Evolutionary conservation across 1,140 invertebrate genomes (phyloP).

Genomic region (Temnothorax curvispinosus): DNA sequence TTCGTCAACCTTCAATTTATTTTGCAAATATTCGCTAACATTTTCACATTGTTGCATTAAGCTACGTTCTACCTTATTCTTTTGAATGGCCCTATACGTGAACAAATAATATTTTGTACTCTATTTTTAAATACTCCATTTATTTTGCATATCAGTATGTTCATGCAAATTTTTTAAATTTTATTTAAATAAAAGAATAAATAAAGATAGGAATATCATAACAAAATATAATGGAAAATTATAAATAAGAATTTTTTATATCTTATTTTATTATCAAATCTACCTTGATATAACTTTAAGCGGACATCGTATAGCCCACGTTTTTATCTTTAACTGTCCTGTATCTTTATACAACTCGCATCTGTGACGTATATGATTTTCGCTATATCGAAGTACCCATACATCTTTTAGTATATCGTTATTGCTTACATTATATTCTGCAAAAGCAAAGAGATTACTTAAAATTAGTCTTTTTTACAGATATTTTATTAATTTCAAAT

Average conservation of each 20-base stretch:
- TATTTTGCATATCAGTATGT: not conserved
- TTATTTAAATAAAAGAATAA: not conserved
- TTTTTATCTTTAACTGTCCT: constrained; percentile 7
- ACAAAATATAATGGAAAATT: not conserved
- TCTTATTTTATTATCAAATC: not conserved
- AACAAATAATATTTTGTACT: not conserved
- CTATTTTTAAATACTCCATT: not conserved
- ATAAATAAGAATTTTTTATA: not conserved
- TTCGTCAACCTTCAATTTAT: constrained; percentile 23
- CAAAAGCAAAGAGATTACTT: not conserved
- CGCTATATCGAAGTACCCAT: constrained; percentile 39
- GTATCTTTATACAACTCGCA: constrained; percentile 42
- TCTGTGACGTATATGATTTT: constrained; percentile 47
- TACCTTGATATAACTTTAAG: constrained; percentile 30
- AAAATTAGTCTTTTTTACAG: not conserved
- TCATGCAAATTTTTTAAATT: not conserved
- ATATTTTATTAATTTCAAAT: not conserved
- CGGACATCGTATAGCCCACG: constrained; percentile 44
- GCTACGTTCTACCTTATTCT: not conserved
- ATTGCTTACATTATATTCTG: constrained; percentile 33
- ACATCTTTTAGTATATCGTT: constrained; percentile 21
- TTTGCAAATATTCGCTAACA: constrained; percentile 24
- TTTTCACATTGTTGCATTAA: not conserved
- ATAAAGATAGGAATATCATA: not conserved
- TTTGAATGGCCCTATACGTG: constrained; percentile 2